Evolutionary conservation across 1,140 invertebrate genomes (phyloP), one percentile per base, ranked within the genome.

Genomic region (Drosophila repletoides): DNA sequence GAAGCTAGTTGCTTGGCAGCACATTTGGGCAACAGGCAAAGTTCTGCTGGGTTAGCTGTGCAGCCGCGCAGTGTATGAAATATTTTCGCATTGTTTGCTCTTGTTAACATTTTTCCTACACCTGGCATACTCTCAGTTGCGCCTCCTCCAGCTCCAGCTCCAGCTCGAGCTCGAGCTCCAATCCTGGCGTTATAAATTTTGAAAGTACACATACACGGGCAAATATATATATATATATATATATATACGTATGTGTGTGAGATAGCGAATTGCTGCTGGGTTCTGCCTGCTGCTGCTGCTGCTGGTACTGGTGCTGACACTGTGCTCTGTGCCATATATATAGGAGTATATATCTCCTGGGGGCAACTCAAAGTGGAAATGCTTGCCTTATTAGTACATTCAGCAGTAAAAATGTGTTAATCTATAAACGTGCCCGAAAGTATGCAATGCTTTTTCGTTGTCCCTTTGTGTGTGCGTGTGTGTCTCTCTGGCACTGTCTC

Each of bases 361-460:
- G 79, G 79, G 79, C 61, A 83, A 79, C 79, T 84, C 74, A 84
- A 79, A 84, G 79, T 84, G 79, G 79, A 79, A 84, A 84, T 86
- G 80, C 84, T 86, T 84, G 80, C 75, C 80, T 86, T 86, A 86
- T 86, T 84, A 84, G 79, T 84, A 86, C 79, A 75, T 86, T 86
- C 80, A 80, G 80, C 80, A 86, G 75, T 86, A 86, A 86, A 86
- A 86, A 86, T 80, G 80, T 86, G 80, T 86, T 86, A 86, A 86
- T 86, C 80, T 86, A 86, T 86, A 86, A 86, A 86, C 72, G 80
- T 86, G 60, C 60, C 63, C 69, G 49, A 63, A 68, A 68, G 65
- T 63, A 68, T 63, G 64, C 59, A 63, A 58, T 51, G 67, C 45
- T 46, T 52, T 58, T 61, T 48, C 46, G 24, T 21, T n/a, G 14